Conservation (phyloP, 2,888 invertebrate species). For the Lycophotia porphyrea region DNA sequence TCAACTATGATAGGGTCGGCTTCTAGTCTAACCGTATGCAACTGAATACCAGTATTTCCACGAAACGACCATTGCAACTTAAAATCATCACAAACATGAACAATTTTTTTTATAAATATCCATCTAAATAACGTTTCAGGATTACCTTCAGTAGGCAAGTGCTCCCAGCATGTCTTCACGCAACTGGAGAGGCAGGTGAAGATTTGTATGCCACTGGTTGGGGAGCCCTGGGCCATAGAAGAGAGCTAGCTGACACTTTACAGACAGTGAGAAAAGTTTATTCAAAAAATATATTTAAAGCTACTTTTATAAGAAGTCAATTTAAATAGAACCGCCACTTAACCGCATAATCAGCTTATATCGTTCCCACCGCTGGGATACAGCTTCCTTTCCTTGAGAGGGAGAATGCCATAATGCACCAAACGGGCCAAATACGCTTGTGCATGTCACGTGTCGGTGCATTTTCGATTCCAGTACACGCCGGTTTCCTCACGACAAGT, state of each 20-base stretch:
- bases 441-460: too few relatives aligned
- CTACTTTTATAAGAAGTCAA: too few relatives aligned
- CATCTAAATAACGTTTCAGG: neutral
- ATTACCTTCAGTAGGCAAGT: neutral
- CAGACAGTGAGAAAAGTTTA: neutral
- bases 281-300: neutral
- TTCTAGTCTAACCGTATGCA: neutral
- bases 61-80: neutral
- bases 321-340: too few relatives aligned
- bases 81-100: neutral
- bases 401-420: too few relatives aligned
- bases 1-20: neutral
- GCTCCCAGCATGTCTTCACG: neutral
- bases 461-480: too few relatives aligned
- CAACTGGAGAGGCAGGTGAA: neutral
- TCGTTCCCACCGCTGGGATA: too few relatives aligned
- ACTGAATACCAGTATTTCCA: neutral
- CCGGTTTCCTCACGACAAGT: too few relatives aligned
- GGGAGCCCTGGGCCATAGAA: neutral
- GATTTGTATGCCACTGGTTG: neutral
- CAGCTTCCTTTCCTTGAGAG: too few relatives aligned
- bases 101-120: neutral
- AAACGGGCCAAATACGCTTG: too few relatives aligned
- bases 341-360: too few relatives aligned
- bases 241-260: neutral